These are phyloP conservation scores for Seriola rivoliana DNA, from an alignment of 2,113 vertebrate genomes.

Conservation along the genomic window DNA sequence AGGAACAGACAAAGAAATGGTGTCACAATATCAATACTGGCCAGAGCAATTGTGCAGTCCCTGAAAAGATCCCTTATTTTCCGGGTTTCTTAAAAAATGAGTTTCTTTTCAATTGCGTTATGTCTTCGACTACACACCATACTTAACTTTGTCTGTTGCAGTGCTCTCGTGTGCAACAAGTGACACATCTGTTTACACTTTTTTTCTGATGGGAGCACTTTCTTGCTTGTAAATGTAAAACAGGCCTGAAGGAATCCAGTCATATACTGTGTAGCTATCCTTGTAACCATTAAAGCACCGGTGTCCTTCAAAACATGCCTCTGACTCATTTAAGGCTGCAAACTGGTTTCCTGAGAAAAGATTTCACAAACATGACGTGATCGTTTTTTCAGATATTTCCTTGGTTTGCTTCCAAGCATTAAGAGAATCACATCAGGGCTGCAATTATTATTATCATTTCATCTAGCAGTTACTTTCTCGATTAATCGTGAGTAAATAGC, in stretches of 20 bases:
- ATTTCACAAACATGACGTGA: background rate
- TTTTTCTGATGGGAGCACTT: conserved; percentile 52
- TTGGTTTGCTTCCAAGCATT: background rate
- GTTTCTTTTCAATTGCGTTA: background rate
- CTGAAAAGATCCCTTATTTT: background rate
- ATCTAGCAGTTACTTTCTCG: background rate
- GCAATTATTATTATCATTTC: background rate
- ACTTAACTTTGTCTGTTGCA: conserved; percentile 20
- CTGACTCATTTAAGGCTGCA: conserved; percentile 12
- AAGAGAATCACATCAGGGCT: background rate
- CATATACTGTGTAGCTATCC: conserved; percentile 38
- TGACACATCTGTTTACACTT: conserved; percentile 80
- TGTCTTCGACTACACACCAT: background rate
- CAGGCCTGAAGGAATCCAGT: conserved; percentile 57
- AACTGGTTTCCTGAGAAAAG: conserved; percentile 8
- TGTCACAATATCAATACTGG: background rate
- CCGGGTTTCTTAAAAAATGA: background rate
- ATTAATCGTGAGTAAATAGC: background rate
- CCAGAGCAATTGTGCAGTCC: background rate
- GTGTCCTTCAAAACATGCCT: conserved; percentile 15
- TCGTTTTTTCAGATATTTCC: background rate
- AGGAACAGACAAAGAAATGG: background rate
- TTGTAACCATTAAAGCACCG: conserved; percentile 44
- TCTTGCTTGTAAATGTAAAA: conserved; percentile 67
- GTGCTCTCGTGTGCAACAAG: conserved; percentile 46